phyloP scores from a whole-genome alignment of 2,113 vertebrate genomes.

The Oreotragus oreotragus region DNA sequence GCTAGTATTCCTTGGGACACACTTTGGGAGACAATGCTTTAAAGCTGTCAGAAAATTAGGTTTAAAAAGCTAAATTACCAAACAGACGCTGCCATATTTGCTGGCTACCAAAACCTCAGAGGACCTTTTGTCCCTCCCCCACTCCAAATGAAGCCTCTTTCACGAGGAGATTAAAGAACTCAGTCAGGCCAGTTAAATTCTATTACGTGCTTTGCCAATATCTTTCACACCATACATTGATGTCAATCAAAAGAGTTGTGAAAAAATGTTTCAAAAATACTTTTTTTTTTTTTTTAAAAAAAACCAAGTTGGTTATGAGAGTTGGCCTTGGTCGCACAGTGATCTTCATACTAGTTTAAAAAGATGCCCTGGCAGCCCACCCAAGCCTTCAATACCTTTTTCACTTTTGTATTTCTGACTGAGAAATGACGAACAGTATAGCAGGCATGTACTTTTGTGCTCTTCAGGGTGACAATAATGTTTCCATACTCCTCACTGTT shows the following conservation, averaged over 20 bases:
- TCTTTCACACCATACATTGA: neutral
- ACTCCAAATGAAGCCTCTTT: neutral
- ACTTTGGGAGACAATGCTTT: neutral
- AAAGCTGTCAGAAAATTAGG: conserved; percentile 11
- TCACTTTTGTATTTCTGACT: conserved; percentile 93
- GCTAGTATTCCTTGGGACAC: neutral
- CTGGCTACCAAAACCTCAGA: neutral
- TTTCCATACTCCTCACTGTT: conserved; percentile 97
- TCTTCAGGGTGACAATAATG: conserved; percentile 95
- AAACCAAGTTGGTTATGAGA: neutral
- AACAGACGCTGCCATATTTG: neutral
- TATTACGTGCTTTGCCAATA: neutral
- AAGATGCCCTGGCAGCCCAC: neutral
- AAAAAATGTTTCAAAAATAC: neutral
- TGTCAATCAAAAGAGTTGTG: neutral
- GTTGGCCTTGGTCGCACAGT: neutral
- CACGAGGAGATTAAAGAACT: neutral
- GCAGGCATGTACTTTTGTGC: conserved; percentile 95
- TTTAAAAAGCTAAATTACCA: neutral
- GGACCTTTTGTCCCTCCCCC: neutral
- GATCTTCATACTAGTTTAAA: neutral
- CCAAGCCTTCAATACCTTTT: conserved; percentile 85
- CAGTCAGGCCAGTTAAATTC: neutral
- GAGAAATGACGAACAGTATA: conserved; percentile 95
- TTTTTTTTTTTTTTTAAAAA: neutral